Evolutionary conservation across 2,797 vertebrate species (phyloP).

Genomic region (Lerista edwardsae): DNA sequence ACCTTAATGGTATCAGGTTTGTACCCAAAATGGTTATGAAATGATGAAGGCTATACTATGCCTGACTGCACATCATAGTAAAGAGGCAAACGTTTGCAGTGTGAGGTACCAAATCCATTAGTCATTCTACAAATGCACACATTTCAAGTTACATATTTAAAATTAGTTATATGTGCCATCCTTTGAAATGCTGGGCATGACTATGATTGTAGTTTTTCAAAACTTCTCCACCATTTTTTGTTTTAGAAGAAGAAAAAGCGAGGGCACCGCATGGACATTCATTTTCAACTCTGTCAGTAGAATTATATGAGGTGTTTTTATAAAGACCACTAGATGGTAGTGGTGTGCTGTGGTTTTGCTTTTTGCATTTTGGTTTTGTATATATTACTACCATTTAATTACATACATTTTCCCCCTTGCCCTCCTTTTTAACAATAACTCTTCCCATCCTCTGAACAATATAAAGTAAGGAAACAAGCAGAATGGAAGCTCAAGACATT

Average conservation of each 20-base stretch:
- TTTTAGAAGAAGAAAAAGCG: neutral
- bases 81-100: neutral
- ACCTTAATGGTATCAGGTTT: neutral
- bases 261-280: neutral
- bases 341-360: constrained; percentile 72
- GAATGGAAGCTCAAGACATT: neutral
- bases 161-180: neutral
- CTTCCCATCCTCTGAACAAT: neutral
- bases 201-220: neutral
- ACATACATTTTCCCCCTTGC: neutral
- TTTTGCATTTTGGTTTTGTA: constrained; percentile 36
- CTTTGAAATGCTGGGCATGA: neutral
- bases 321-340: constrained; percentile 82
- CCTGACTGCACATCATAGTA: neutral
- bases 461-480: neutral
- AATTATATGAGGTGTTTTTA: constrained; percentile 13
- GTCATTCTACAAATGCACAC: neutral
- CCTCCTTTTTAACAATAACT: neutral
- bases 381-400: constrained; percentile 1
- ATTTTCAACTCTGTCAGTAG: neutral
- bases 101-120: neutral
- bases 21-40: neutral
- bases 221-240: neutral
- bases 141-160: neutral
- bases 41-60: neutral